Evolutionary conservation across 2,797 vertebrate genomes (phyloP).

Genomic region (Lagodon rhomboides): DNA sequence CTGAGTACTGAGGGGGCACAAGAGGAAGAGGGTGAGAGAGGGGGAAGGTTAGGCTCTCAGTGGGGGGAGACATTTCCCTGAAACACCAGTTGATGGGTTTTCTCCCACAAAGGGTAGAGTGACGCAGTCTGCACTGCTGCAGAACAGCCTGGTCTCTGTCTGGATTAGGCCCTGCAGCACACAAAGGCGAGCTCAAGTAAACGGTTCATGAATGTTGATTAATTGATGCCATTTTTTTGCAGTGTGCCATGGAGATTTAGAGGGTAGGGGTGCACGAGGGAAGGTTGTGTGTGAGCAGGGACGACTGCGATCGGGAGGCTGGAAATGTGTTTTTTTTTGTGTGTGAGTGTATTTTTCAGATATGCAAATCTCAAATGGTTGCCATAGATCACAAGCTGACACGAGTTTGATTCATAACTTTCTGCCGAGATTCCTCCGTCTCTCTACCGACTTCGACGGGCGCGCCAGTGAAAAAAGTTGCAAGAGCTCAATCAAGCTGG

Average conservation of each 20-base stretch:
- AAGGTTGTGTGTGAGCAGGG: constrained; percentile 50
- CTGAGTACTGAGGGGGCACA: constrained; percentile 82
- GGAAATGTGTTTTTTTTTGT: constrained; percentile 53
- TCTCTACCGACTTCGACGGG: constrained; percentile 30
- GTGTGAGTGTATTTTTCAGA: constrained; percentile 55
- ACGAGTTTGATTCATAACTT: constrained; percentile 64
- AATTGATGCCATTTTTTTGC: constrained; percentile 90
- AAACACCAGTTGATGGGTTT: constrained; percentile 87
- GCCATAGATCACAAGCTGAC: constrained; percentile 52
- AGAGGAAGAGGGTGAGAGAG: constrained; percentile 83
- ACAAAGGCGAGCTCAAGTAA: constrained; percentile 89
- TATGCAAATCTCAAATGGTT: constrained; percentile 62
- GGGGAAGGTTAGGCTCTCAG: constrained; percentile 82
- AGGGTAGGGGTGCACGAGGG: constrained; percentile 65
- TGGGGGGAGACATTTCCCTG: constrained; percentile 84
- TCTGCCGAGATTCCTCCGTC: constrained; percentile 48
- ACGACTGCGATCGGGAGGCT: constrained; percentile 32
- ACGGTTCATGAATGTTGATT: constrained; percentile 92
- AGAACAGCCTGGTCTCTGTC: constrained; percentile 89
- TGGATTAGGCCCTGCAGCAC: constrained; percentile 85
- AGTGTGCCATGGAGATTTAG: constrained; percentile 87
- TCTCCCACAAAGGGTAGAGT: constrained; percentile 84
- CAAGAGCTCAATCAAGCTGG: constrained; percentile 54
- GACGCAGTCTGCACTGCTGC: constrained; percentile 86
- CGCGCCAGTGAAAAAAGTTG: constrained; percentile 49